Conservation (phyloP, 2,797 vertebrate species). For the Petrocephalus schoutedeni region DNA sequence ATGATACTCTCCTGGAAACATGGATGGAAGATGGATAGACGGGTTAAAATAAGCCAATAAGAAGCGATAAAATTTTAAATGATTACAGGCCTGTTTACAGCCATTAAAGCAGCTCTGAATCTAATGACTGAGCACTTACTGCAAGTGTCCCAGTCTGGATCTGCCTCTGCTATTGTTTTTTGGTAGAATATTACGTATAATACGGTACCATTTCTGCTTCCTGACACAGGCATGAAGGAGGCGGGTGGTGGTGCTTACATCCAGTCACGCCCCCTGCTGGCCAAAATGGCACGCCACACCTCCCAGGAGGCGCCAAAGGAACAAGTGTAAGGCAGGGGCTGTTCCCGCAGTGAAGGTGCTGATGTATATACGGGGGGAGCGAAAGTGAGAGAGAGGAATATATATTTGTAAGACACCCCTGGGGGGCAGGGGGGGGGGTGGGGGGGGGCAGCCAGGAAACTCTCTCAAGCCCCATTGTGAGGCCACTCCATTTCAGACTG, state of each 20-base stretch:
- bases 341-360: neutral
- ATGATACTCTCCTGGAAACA: neutral
- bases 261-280: neutral
- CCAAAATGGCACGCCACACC: neutral
- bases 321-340: neutral
- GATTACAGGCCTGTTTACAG: neutral
- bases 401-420: constrained; percentile 53
- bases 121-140: neutral
- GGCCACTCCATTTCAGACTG: constrained; percentile 35
- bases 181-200: neutral
- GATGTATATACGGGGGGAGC: constrained; percentile 23
- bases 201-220: neutral
- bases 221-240: neutral
- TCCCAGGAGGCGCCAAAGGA: neutral
- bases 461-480: constrained; percentile 42
- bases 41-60: neutral
- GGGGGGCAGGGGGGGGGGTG: neutral
- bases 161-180: neutral
- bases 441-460: constrained; percentile 51
- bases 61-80: neutral
- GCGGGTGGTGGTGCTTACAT: neutral
- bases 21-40: neutral
- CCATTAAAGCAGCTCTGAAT: neutral
- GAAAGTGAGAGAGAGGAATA: constrained; percentile 23
- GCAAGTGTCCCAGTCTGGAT: neutral